Base-by-base conservation (phyloP, 2,888 invertebrate genomes). In the Dromius quadrimaculatus region DNA sequence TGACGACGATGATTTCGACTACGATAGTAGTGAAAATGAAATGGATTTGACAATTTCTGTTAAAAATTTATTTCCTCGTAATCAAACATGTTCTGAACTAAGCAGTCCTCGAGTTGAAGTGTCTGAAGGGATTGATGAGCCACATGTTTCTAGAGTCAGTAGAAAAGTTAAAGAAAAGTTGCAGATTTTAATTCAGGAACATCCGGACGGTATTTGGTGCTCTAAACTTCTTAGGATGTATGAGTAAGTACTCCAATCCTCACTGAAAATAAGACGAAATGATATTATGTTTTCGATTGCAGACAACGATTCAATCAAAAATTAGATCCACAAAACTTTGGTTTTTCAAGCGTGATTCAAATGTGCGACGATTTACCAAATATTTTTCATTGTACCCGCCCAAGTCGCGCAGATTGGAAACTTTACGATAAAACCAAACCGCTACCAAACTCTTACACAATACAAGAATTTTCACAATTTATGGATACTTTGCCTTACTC, bases 201-300 rank as follows among this genome's bases (percentile, higher is more conserved):
- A 81, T 50, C 80, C 83, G 0, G 79, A 83, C 0, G 87, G 87
- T 1, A 80, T 87, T 8, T 84, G 83, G 83, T 84, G 84, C 74
- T 80, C 82, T 0, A 83, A 85, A 41, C 77, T 87, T 2, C 79
- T 84, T 4, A 75, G 78, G 9, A 71, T 82, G 1, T 85, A 87
- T 77, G 82, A 81, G 86, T 86, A 74, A 74, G 76, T 73, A 62
- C 6, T 41, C 11, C 6, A 11, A n/a, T 41, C 6, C 11, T 41
- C n/a, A n/a, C n/a, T 41, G 6, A 41, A 9, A 41, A 3, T 4
- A 41, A 4, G n/a, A 4, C 41, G 41, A 8, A 41, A n/a, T 41
- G 6, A 41, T 11, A 8, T n/a, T 41, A 8, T n/a, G 3, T 41
- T 41, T 38, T 34, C 36, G 59, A 22, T 74, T 75, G 17, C 59